Conservation (phyloP, 2,113 vertebrate species). For the Plestiodon gilberti region DNA sequence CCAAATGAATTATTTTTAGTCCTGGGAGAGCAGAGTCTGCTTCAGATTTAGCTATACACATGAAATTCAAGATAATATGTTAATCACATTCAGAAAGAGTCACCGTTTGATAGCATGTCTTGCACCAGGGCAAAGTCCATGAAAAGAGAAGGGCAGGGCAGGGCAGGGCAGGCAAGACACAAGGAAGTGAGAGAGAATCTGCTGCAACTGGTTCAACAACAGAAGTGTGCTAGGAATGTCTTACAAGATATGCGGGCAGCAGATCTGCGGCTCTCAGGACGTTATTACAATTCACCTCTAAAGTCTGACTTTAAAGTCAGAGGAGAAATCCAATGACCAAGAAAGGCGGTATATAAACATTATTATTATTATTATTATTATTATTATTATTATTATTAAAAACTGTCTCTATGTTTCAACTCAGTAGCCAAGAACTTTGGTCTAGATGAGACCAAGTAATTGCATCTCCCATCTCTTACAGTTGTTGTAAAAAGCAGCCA, state of each 20-base stretch:
- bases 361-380: no score
- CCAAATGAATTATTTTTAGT: not conserved
- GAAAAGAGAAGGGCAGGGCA: not conserved
- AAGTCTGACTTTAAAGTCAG: no score
- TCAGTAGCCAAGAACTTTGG: not conserved
- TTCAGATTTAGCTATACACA: not conserved
- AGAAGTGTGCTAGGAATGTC: not conserved
- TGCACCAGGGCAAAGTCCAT: conserved; percentile 20
- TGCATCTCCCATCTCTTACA: no score
- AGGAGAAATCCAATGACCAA: no score
- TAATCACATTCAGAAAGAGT: not conserved
- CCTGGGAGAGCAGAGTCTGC: no score
- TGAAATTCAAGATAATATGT: not conserved
- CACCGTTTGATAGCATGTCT: not conserved
- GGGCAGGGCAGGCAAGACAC: not conserved
- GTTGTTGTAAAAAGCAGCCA: no score
- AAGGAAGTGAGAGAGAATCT: conserved; percentile 1
- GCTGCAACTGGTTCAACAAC: not conserved
- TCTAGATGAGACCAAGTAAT: no score
- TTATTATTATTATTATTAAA: conserved; percentile 14
- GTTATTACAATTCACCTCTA: not conserved
- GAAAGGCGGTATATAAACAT: no score
- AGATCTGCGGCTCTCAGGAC: conserved; percentile 26
- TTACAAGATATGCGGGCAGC: not conserved
- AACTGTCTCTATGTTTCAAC: not conserved